Base-by-base conservation (phyloP, 2,888 invertebrate genomes). In the Hoplodrina blanda region DNA sequence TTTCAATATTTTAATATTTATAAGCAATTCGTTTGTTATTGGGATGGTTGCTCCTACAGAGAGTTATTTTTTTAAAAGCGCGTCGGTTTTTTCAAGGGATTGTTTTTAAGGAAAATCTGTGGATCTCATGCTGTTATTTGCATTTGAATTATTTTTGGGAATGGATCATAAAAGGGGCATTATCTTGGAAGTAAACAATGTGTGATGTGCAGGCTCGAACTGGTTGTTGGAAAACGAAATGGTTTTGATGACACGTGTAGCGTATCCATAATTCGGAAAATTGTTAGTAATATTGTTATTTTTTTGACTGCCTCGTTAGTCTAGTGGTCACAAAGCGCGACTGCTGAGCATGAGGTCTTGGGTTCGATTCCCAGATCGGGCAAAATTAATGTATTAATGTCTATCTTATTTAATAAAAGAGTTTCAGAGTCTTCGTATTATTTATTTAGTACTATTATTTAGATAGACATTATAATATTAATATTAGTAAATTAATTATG, bases 1-100 rank as follows among this genome's bases (percentile, higher is more conserved):
- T 93, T 93, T 91, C 90, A 93, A 93, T 93, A 92, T 91, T 88
- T 93, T 91, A 93, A 93, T 93, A 92, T 93, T 92, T 92, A 93
- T 93, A 91, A 91, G 90, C 87, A 87, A 89, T 89, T 89, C 89
- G 89, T 90, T 91, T 90, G 89, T 88, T 89, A 89, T 89, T 89
- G 88, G 86, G 65, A 75, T 75, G 72, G 80, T 67, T 82, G 82
- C 71, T 78, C 72, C 66, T 76, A 76, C 73, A 56, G 57, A 56
- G 72, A 73, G 71, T 80, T 85, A 72, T 76, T 85, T 78, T 83
- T 84, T 81, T 70, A 73, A 67, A 71, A 78, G 62, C 56, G 55
- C 67, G 67, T 57, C 52, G 30, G 30, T 62, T 41, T 72, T 77
- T 73, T 68, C 30, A 56, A 68, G 62, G 62, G 61, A 63, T 71